These are phyloP conservation scores for Drosophila mulleri DNA, from an alignment of 2,888 invertebrate species.

Conservation along the genomic window DNA sequence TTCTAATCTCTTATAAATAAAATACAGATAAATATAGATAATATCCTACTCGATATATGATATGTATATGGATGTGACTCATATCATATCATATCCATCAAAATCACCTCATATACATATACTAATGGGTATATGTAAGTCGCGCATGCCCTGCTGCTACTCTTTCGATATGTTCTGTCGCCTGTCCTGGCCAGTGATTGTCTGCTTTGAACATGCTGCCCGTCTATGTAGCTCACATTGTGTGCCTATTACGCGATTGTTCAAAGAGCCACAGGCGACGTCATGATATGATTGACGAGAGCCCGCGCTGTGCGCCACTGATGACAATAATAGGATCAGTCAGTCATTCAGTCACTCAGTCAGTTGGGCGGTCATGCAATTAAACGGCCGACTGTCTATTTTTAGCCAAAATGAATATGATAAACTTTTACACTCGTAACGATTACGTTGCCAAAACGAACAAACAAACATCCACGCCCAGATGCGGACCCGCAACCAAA, in stretches of 20 bases:
- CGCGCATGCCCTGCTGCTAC: neutral
- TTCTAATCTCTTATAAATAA: too few relatives aligned
- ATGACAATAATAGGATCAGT: slow-evolving; percentile 63
- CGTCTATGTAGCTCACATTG: slow-evolving; percentile 9
- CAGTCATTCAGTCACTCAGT: slow-evolving; percentile 32
- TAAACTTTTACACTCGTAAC: slow-evolving; percentile 14
- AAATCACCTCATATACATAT: neutral
- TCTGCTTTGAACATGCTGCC: slow-evolving; percentile 3
- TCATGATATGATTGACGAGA: slow-evolving; percentile 61
- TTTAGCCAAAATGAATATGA: slow-evolving; percentile 30
- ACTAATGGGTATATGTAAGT: slow-evolving; percentile 12
- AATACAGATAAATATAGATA: too few relatives aligned
- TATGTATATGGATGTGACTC: too few relatives aligned
- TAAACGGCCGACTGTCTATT: slow-evolving; percentile 39
- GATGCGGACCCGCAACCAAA: neutral
- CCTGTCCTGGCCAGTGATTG: slow-evolving; percentile 11
- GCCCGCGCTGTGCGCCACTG: slow-evolving; percentile 10
- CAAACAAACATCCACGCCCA: slow-evolving; percentile 4
- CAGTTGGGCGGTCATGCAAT: slow-evolving; percentile 1
- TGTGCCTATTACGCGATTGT: slow-evolving; percentile 27
- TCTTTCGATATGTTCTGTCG: neutral
- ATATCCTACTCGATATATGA: too few relatives aligned
- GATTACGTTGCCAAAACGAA: slow-evolving; percentile 30
- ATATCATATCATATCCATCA: neutral
- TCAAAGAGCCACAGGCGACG: slow-evolving; percentile 48